A percentile compares a stretch with the other conserved stretches of the same genome.
These are phyloP conservation scores for Lepidurus apus DNA, from an alignment of 1,140 invertebrate species.

Conservation along the genomic window DNA sequence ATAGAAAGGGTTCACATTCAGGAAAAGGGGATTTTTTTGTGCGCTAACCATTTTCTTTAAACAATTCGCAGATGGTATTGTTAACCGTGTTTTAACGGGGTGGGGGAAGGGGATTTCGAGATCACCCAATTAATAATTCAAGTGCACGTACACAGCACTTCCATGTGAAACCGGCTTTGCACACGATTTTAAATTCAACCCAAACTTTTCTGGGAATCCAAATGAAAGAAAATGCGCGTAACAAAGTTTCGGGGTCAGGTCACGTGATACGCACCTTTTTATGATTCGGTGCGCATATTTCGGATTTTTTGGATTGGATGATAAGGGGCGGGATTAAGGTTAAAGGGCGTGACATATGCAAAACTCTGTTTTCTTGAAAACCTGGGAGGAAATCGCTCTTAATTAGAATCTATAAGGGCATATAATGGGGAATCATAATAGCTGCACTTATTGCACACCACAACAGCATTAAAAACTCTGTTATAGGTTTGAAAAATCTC, in stretches of 20 bases:
- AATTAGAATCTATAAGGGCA: neutral
- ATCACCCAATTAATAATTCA: neutral
- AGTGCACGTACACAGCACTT: slow-evolving; percentile 14
- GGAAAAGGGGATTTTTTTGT: slow-evolving; percentile 3
- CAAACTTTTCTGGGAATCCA: neutral
- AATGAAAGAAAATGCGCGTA: neutral
- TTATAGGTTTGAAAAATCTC: slow-evolving; percentile 11
- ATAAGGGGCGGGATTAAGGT: neutral
- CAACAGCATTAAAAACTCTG: slow-evolving; percentile 8
- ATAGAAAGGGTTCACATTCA: neutral
- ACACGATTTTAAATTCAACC: neutral
- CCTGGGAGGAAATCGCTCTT: neutral
- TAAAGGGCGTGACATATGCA: neutral
- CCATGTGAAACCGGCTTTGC: neutral
- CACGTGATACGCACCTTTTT: neutral
- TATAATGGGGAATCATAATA: neutral
- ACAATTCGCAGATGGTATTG: neutral
- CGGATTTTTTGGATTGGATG: neutral
- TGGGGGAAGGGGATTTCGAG: neutral
- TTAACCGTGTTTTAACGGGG: neutral
- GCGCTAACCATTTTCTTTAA: neutral
- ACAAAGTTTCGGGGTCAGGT: slow-evolving; percentile 13
- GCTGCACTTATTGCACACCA: slow-evolving; percentile 16
- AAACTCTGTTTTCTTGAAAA: neutral
- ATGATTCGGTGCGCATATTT: slow-evolving; percentile 4